Percentiles rank a stretch among this genome's conserved stretches.
phyloP scores from a whole-genome alignment of 2,888 invertebrate species.

The Tipula unca region DNA sequence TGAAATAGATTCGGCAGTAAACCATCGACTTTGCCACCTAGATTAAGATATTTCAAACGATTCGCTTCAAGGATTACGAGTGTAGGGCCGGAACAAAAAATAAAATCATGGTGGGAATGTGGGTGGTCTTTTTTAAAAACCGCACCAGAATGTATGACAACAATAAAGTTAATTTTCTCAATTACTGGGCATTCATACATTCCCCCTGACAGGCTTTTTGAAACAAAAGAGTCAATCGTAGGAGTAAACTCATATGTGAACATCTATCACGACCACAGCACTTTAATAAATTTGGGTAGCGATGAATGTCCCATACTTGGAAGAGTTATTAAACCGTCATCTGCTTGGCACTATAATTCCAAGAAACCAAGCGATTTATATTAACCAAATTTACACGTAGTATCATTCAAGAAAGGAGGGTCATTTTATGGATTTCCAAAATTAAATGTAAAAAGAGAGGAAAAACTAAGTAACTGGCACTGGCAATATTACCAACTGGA shows the following conservation, averaged over 20 bases:
- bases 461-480: not conserved
- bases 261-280: not conserved
- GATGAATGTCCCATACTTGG: not conserved
- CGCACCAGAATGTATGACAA: not conserved
- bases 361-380: not conserved
- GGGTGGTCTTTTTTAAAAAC: not conserved
- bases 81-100: too few species aligned
- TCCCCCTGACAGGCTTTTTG: not conserved
- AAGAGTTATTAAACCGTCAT: not conserved
- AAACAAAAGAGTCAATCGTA: not conserved
- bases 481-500: not conserved
- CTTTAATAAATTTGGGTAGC: not conserved
- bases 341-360: not conserved
- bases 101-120: not conserved
- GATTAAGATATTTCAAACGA: too few species aligned
- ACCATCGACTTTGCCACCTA: too few species aligned
- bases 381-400: not conserved
- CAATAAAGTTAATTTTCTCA: not conserved
- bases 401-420: not conserved
- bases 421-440: not conserved
- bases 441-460: not conserved
- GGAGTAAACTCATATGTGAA: not conserved
- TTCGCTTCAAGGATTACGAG: not conserved
- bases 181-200: not conserved
- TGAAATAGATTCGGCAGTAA: too few species aligned